Percentiles rank a stretch among this genome's conserved stretches.
phyloP scores from a whole-genome alignment of 2,888 invertebrate species.

The Dasysyrphus albostriatus region DNA sequence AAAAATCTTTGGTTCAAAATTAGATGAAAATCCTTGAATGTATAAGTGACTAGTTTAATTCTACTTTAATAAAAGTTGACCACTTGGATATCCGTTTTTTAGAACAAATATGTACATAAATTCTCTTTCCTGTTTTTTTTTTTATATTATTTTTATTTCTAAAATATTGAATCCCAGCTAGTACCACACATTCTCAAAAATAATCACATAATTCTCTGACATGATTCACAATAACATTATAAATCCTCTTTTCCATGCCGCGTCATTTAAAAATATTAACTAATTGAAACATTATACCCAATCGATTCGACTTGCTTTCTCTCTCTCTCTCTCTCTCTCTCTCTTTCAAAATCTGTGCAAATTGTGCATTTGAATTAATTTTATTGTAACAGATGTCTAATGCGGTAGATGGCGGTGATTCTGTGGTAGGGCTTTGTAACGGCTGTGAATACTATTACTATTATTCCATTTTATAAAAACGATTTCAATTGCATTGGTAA shows the following conservation, averaged over 20 bases:
- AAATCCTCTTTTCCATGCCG: too few species aligned
- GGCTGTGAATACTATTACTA: constrained; percentile 23
- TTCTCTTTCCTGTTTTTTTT: too few species aligned
- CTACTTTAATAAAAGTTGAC: too few species aligned
- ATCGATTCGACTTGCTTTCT: constrained; percentile 57
- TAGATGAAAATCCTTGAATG: too few species aligned
- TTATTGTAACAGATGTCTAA: constrained; percentile 73
- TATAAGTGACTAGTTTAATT: too few species aligned
- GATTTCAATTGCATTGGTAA: constrained; percentile 14
- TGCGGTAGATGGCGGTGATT: constrained; percentile 38
- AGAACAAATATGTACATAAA: too few species aligned
- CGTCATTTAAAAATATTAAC: constrained; percentile 40
- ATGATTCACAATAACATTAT: too few species aligned
- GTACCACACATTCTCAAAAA: too few species aligned
- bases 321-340: background rate
- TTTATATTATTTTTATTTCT: too few species aligned
- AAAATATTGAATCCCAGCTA: too few species aligned
- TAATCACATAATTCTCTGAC: constrained; percentile 1
- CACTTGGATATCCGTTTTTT: too few species aligned
- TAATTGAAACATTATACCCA: constrained; percentile 74
- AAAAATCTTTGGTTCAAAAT: too few species aligned
- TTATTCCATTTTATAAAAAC: constrained; percentile 3
- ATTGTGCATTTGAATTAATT: constrained; percentile 72
- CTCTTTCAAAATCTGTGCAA: constrained; percentile 18
- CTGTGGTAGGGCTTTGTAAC: constrained; percentile 16